phyloP scores from a whole-genome alignment of 37 sponge, comb jelly and placozoan genomes.

The Agelas oroides region DNA sequence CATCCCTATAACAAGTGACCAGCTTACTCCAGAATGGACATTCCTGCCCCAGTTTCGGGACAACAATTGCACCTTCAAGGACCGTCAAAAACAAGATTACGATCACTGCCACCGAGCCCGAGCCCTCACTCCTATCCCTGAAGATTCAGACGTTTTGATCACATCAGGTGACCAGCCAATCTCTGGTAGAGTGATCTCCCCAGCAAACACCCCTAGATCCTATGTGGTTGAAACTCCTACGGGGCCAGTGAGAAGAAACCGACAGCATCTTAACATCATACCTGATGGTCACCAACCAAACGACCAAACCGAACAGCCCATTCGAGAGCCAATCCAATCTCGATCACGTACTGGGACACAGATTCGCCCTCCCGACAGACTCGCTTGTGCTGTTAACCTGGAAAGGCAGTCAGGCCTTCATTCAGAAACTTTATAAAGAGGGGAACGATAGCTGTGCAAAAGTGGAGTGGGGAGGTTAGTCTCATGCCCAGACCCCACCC shows the following conservation, averaged over 20 bases:
- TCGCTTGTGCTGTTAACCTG: too few relatives aligned
- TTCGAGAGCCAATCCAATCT: not conserved
- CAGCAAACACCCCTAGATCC: not conserved
- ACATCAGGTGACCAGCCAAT: not conserved
- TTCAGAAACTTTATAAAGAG: too few relatives aligned
- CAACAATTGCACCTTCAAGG: not conserved
- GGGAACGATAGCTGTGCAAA: too few relatives aligned
- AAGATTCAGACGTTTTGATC: not conserved
- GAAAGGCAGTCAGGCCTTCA: too few relatives aligned
- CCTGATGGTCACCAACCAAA: not conserved
- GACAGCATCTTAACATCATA: not conserved
- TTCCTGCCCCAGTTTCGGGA: not conserved
- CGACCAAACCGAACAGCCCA: not conserved
- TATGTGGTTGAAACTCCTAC: not conserved
- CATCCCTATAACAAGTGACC: not conserved
- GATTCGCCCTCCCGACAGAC: conserved; percentile 17
- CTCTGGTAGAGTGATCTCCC: not conserved
- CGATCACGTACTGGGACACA: conserved; percentile 29
- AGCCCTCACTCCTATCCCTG: not conserved
- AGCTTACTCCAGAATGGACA: not conserved
- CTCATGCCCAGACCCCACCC: too few relatives aligned
- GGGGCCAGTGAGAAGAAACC: not conserved
- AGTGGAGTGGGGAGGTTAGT: too few relatives aligned
- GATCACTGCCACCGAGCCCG: not conserved
- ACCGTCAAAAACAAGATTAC: not conserved